Evolutionary conservation across 2,113 vertebrate species (phyloP), one percentile per base, ranked within the genome.

Genomic region (Bos indicus): DNA sequence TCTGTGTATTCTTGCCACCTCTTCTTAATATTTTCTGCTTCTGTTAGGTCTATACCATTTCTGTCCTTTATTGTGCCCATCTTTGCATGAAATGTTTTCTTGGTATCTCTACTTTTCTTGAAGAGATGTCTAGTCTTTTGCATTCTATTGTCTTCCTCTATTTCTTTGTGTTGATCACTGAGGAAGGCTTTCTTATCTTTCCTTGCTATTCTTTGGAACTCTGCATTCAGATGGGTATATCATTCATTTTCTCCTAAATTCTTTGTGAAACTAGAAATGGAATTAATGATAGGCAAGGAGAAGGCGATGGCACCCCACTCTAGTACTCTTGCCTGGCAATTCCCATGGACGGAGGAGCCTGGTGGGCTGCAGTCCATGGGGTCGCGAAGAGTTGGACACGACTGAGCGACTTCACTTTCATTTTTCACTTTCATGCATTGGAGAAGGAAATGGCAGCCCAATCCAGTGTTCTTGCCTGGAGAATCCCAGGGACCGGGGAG

Each of bases 221-320:
- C 19, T 71, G 67, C 19, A 71, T 40, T 71, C 64, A 71, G 64
- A 71, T 71, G 9, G 64, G 9, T 71, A 67, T 67, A 36, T 71
- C 21, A 40, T 40, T 40, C 21, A 11, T 40, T 71, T 71, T 71
- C 10, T 40, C 46, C 13, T 62, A 40, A 36, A 46, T 82, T 92
- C 43, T 88, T 64, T 86, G 21, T 80, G 88, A 94, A 84, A 67
- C 46, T 90, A 51, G 80, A 17, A 59, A 59, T 60, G 36, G 33
- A 90, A 56, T 62, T 89, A 54, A 52, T 43, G 52, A 54, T 19
- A 59, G 11, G n/a, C 16, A 43, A 62, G 28, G 59, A 62, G 28
- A 62, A 62, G 59, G 59, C 0, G 5, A 30, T 62, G 59, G 28
- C 28, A 62, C 14, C 26, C 59, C 28, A 62, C 59, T 15, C 6